Evolutionary conservation across 64 coral and sea anemone genomes (phyloP).

Genomic region (Actinia equina): DNA sequence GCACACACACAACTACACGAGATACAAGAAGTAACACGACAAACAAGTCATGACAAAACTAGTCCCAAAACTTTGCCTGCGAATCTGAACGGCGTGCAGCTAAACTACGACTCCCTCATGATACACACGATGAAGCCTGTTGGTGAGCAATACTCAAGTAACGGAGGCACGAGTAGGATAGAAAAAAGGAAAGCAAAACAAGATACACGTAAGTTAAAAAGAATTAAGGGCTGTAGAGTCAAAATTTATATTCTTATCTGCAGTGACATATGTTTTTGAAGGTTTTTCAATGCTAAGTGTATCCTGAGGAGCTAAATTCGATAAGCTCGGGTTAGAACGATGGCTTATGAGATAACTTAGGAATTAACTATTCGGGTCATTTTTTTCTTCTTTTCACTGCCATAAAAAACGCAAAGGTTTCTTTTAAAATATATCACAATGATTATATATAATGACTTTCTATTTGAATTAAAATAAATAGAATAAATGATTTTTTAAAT

Average conservation of each 20-base stretch:
- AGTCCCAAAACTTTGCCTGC: not conserved
- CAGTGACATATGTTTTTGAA: not conserved
- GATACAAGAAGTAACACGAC: not conserved
- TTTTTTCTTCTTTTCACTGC: not conserved
- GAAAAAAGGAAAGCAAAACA: not conserved
- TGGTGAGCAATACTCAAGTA: not conserved
- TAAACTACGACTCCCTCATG: not conserved
- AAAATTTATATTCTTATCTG: not conserved
- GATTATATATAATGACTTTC: too few species aligned
- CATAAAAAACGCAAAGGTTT: too few species aligned
- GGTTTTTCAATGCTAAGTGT: not conserved
- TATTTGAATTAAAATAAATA: too few species aligned
- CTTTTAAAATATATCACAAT: too few species aligned
- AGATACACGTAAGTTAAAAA: not conserved
- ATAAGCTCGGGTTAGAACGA: not conserved
- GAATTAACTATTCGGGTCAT: not conserved
- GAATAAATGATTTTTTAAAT: too few species aligned
- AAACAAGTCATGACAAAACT: not conserved
- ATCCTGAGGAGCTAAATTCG: not conserved
- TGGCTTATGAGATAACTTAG: not conserved
- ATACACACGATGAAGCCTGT: not conserved
- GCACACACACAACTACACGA: not conserved
- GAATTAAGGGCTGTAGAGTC: not conserved
- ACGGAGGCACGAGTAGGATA: not conserved
- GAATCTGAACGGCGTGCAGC: not conserved